Base-by-base conservation (phyloP, 2,888 invertebrate genomes). In the Hyposoter dolosus region DNA sequence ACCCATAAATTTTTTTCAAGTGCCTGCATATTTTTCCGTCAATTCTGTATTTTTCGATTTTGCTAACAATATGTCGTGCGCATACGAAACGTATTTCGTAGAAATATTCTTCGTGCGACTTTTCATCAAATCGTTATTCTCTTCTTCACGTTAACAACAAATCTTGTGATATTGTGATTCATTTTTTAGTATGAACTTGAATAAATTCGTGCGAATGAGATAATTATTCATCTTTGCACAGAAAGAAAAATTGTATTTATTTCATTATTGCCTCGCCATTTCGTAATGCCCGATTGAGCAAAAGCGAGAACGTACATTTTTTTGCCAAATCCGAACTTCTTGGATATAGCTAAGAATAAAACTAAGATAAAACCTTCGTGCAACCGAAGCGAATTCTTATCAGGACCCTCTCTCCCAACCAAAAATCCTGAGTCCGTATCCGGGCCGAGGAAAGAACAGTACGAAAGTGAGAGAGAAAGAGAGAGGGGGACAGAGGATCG, bases 361-460 rank as follows among this genome's bases (percentile, higher is more conserved):
- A 71, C 71, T 53, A 65, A 65, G 72, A 81, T 68, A 77, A 53
- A 77, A 45, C 3, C 77, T 65, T 81, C 72, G 23, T 60, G 77
- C 56, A 60, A 84, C 28, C 77, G 63, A 83, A 82, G 68, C 84
- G 86, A 86, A 84, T 88, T 86, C 82, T 86, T 83, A 83, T 82
- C 82, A 40, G 68, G 43, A 60, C 32, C 35, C 47, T 74, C 60
- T 82, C 81, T 82, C 75, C 53, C 12, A 71, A 83, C 32, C 56
- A 69, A 78, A 81, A 81, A 88, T 85, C 80, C 72, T 72, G 71
- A 65, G 60, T 28, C 43, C 23, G 71, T 53, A 81, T 72, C 40
- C 68, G 72, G 65, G 66, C 60, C 43, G 23, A 45, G 60, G 40
- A 50, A 56, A 43, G 47, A 53, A 63, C 4, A 35, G 3, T 35